Evolutionary conservation across 2,888 invertebrate species (phyloP).

Genomic region (Liodrosophila aerea): DNA sequence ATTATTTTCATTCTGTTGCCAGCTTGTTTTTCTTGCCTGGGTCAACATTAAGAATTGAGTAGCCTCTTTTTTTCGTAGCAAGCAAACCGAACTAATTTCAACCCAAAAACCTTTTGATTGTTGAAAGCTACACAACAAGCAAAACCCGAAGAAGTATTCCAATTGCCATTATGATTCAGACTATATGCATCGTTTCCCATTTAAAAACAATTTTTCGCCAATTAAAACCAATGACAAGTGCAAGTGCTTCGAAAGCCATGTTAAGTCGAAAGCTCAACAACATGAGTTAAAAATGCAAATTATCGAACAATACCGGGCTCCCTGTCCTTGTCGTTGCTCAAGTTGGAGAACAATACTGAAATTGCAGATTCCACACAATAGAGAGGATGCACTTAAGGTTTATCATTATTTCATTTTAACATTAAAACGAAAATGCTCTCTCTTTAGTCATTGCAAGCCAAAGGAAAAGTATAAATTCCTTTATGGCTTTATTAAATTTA

Average conservation of each 20-base stretch:
- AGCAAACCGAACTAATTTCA: constrained; percentile 41
- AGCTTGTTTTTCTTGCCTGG: constrained; percentile 22
- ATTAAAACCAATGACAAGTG: constrained; percentile 14
- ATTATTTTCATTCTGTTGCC: constrained; percentile 25
- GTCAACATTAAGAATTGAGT: constrained; percentile 51
- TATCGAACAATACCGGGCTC: no score
- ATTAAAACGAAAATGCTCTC: no score
- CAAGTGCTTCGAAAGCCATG: neutral
- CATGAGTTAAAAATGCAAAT: neutral
- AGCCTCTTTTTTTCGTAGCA: constrained; percentile 8
- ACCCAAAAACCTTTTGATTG: constrained; percentile 28
- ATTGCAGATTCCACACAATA: no score
- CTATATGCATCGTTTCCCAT: constrained; percentile 27
- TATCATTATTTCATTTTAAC: no score
- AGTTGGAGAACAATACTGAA: no score
- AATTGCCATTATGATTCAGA: constrained; percentile 7
- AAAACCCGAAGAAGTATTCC: constrained; percentile 20
- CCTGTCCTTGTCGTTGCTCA: no score
- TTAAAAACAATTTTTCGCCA: constrained; percentile 40
- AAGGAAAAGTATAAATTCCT: no score
- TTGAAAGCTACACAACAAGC: constrained; percentile 7
- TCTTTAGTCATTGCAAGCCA: no score
- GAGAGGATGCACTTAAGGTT: no score
- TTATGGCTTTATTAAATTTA: no score
- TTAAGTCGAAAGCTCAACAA: neutral